phyloP scores from a whole-genome alignment of 2,888 invertebrate genomes.

The Phengaris arion region DNA sequence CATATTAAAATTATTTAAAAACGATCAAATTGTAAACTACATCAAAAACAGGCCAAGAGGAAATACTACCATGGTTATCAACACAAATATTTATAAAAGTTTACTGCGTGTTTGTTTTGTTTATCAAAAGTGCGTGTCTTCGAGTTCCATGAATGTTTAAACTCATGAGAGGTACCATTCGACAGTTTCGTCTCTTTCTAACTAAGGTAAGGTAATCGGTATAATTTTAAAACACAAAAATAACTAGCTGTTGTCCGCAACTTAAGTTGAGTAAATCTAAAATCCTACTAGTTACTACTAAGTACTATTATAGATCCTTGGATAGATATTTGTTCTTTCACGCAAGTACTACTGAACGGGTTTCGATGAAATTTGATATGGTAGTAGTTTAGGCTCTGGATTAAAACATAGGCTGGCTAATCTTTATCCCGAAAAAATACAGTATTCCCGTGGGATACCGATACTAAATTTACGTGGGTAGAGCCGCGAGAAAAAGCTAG shows the following conservation, averaged over 20 bases:
- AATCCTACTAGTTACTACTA: too few relatives aligned
- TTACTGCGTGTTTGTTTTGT: slow-evolving; percentile 12
- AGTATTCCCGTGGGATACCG: too few relatives aligned
- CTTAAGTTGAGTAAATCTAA: too few relatives aligned
- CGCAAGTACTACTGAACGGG: too few relatives aligned
- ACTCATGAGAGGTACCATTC: neutral
- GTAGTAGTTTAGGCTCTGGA: too few relatives aligned
- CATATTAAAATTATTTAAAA: neutral
- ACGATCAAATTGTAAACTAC: neutral
- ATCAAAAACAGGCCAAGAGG: slow-evolving; percentile 15
- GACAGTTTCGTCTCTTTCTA: neutral
- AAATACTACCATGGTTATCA: neutral
- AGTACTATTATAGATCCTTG: too few relatives aligned
- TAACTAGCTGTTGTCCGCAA: neutral
- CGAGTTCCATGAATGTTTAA: neutral
- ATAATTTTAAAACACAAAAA: neutral
- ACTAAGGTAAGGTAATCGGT: neutral
- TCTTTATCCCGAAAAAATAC: too few relatives aligned
- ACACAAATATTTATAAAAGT: slow-evolving; percentile 25
- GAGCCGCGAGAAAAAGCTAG: too few relatives aligned
- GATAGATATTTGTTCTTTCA: too few relatives aligned
- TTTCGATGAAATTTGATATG: too few relatives aligned
- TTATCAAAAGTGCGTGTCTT: slow-evolving; percentile 12
- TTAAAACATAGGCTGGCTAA: too few relatives aligned
- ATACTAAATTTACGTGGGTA: too few relatives aligned